Conservation (phyloP, 2,797 vertebrate genomes). For the Podarcis siculus region DNA sequence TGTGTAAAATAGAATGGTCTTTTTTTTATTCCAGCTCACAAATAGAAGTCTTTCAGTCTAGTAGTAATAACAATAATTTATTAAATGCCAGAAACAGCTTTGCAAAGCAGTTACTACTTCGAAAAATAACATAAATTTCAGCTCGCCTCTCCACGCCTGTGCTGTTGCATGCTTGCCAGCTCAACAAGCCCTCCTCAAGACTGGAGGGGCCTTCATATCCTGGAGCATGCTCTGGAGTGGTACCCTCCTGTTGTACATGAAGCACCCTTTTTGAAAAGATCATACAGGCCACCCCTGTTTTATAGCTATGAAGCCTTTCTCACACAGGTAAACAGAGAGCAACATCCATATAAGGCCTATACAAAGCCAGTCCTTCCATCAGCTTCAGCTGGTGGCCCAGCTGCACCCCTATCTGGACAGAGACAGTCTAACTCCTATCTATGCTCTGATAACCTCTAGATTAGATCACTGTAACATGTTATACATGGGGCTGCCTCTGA, state of each 20-base stretch:
- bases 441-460: too few species aligned
- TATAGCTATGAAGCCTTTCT: too few species aligned
- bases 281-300: neutral
- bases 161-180: neutral
- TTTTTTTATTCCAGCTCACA: neutral
- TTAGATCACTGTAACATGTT: too few species aligned
- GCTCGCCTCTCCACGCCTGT: neutral
- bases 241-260: neutral
- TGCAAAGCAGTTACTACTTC: neutral
- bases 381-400: too few species aligned
- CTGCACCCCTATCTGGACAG: too few species aligned
- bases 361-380: too few species aligned
- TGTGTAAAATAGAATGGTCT: constrained; percentile 18
- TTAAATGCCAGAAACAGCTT: neutral
- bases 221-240: neutral
- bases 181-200: neutral
- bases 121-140: neutral
- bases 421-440: too few species aligned
- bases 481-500: too few species aligned
- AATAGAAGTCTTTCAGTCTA: constrained; percentile 11
- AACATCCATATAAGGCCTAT: too few species aligned
- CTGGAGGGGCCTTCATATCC: neutral
- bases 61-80: constrained; percentile 26
- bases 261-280: neutral
- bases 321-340: neutral